A percentile compares a stretch with the other conserved stretches of the same genome.
These are phyloP conservation scores for Oscheius sp. DNA, from an alignment of 1,140 invertebrate species.

Conservation along the genomic window DNA sequence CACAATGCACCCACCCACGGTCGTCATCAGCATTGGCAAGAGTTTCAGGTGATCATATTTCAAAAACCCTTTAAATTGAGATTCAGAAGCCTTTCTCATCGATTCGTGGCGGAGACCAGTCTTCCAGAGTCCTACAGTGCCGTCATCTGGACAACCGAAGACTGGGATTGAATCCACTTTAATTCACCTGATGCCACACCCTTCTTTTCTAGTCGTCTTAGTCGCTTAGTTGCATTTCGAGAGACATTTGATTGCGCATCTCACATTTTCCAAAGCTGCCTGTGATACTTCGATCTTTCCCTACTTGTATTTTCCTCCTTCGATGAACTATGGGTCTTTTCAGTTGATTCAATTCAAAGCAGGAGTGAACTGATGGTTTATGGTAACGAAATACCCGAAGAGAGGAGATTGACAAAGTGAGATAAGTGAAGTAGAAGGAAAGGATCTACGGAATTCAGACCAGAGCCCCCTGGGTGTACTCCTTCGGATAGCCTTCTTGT, in stretches of 20 bases:
- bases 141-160: conserved; percentile 23
- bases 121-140: conserved; percentile 14
- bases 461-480: background rate
- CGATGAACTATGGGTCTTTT: too few relatives aligned
- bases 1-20: background rate
- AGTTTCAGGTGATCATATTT: background rate
- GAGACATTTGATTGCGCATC: background rate
- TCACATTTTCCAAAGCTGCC: background rate
- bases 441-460: background rate
- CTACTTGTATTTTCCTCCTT: too few relatives aligned
- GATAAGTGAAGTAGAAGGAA: background rate
- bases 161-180: conserved; percentile 9
- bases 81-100: conserved; percentile 31
- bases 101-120: conserved; percentile 17
- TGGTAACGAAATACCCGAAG: background rate
- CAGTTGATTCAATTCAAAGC: too few relatives aligned
- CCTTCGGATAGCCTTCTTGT: background rate
- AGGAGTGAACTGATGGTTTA: too few relatives aligned
- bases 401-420: conserved; percentile 4
- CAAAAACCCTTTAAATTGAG: background rate
- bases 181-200: background rate
- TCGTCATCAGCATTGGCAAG: conserved; percentile 18
- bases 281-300: background rate
- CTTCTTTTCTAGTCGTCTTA: background rate
- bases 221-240: too few relatives aligned